Conservation (phyloP, 2,797 vertebrate genomes). For the Pogonophryne albipinna region DNA sequence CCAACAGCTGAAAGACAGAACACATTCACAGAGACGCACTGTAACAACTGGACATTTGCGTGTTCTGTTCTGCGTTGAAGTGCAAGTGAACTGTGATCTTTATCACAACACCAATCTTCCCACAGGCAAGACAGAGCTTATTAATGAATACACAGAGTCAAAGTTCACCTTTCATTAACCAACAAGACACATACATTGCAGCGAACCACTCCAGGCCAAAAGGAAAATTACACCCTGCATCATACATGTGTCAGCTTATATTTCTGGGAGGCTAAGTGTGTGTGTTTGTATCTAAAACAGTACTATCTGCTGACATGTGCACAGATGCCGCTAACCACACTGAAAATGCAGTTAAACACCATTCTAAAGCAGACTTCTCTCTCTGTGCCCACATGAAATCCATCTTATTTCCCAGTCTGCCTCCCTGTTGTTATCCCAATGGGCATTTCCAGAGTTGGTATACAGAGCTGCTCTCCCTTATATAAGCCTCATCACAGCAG, state of each 20-base stretch:
- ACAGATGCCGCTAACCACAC: slow-evolving; percentile 41
- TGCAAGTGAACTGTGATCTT: slow-evolving; percentile 12
- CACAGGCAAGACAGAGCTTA: slow-evolving; percentile 3
- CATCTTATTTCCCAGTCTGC: slow-evolving; percentile 38
- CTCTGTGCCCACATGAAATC: slow-evolving; percentile 57
- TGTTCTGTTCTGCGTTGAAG: background rate
- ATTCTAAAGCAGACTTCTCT: slow-evolving; percentile 40
- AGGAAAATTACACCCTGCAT: slow-evolving; percentile 7
- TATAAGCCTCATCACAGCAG: slow-evolving; percentile 54
- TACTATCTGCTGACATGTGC: slow-evolving; percentile 28
- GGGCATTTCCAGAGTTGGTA: slow-evolving; percentile 37
- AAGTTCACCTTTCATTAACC: slow-evolving; percentile 34
- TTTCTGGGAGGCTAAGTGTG: slow-evolving; percentile 24
- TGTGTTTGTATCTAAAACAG: slow-evolving; percentile 19
- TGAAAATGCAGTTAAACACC: slow-evolving; percentile 46
- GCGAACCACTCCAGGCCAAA: slow-evolving; percentile 24
- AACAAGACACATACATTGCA: background rate
- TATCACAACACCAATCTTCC: slow-evolving; percentile 21
- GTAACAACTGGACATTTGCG: background rate
- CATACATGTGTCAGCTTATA: slow-evolving; percentile 31
- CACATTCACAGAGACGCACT: slow-evolving; percentile 1
- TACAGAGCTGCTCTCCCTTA: slow-evolving; percentile 47
- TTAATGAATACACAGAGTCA: slow-evolving; percentile 1
- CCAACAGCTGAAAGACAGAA: slow-evolving; percentile 91
- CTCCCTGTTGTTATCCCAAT: slow-evolving; percentile 51